Conservation (phyloP, 2,797 vertebrate genomes). For the Acrocephalus scirpaceus region DNA sequence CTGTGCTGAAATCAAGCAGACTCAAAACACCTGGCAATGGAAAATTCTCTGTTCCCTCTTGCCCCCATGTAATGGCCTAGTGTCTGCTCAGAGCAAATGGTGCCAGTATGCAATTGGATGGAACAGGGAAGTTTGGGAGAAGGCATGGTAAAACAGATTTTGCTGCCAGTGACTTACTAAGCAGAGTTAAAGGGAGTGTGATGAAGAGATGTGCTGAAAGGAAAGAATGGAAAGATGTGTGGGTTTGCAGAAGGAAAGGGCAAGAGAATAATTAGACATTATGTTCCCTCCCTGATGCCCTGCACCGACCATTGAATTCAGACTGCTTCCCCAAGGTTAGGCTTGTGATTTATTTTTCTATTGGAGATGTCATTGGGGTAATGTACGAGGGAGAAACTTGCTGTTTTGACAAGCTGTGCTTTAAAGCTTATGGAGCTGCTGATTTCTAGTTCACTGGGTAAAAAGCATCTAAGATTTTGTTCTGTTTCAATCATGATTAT, state of each 20-base stretch:
- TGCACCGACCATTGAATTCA: background rate
- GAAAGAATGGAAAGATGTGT: background rate
- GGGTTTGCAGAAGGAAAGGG: background rate
- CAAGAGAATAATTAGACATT: background rate
- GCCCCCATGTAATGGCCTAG: background rate
- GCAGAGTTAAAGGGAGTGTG: background rate
- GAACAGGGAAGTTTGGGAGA: background rate
- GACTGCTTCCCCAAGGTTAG: background rate
- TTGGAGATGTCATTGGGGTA: background rate
- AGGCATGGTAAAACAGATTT: background rate
- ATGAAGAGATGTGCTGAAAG: background rate
- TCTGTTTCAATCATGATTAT: background rate
- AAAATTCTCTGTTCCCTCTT: background rate
- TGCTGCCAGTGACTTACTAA: background rate
- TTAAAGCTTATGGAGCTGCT: background rate
- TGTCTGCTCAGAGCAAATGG: accelerated
- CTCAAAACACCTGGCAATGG: background rate
- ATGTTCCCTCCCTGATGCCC: background rate
- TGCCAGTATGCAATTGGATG: background rate
- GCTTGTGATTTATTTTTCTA: background rate
- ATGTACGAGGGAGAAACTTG: background rate
- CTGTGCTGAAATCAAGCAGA: background rate
- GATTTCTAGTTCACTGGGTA: background rate
- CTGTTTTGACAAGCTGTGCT: background rate
- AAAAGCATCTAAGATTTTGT: background rate